Conservation (phyloP, 2,888 invertebrate genomes). For the Noctuana brunneofusca region DNA sequence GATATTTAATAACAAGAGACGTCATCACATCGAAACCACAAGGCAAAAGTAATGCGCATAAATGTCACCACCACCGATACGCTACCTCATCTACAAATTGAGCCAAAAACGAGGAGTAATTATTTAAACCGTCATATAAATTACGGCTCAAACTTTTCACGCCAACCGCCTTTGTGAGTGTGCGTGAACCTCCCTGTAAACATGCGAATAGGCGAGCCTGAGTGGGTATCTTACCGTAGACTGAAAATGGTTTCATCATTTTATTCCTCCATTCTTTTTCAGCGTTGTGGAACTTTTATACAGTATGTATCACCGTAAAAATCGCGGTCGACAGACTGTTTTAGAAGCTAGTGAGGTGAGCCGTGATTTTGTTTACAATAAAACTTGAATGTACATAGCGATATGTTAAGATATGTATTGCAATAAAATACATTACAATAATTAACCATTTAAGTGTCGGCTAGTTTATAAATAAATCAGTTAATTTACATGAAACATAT, state of each 20-base stretch:
- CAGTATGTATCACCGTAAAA: slow-evolving; percentile 42
- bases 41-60: slow-evolving; percentile 59
- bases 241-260: slow-evolving; percentile 81
- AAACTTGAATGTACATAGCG: not conserved
- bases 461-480: not conserved
- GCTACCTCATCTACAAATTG: slow-evolving; percentile 79
- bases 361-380: not conserved
- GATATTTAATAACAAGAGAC: slow-evolving; percentile 36
- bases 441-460: not conserved
- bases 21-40: slow-evolving; percentile 51
- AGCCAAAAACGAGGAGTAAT: slow-evolving; percentile 81
- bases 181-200: slow-evolving; percentile 52
- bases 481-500: not conserved
- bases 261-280: slow-evolving; percentile 77
- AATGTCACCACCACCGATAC: slow-evolving; percentile 67
- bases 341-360: slow-evolving; percentile 6
- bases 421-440: not conserved
- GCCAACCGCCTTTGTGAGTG: slow-evolving; percentile 52
- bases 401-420: not conserved
- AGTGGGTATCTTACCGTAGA: slow-evolving; percentile 63
- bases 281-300: slow-evolving; percentile 70
- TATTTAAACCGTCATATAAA: slow-evolving; percentile 83
- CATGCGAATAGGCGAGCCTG: slow-evolving; percentile 42
- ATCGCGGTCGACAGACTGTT: slow-evolving; percentile 27
- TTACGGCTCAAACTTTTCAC: slow-evolving; percentile 82